Evolutionary conservation across 1,140 invertebrate genomes (phyloP).

Genomic region (Glossosoma conforme): DNA sequence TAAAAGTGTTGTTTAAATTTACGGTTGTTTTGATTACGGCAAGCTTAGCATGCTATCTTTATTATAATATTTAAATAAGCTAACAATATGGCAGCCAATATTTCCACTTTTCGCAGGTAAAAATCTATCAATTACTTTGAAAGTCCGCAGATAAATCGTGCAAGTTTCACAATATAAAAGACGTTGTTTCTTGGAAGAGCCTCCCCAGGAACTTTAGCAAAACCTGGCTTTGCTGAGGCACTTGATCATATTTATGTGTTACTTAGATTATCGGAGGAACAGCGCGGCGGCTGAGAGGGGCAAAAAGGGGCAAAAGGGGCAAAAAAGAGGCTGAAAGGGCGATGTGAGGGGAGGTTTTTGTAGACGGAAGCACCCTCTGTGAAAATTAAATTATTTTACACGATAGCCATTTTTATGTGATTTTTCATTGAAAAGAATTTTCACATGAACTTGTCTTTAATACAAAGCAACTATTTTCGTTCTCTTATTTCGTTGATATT

Average conservation of each 20-base stretch:
- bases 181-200: slow-evolving; percentile 24
- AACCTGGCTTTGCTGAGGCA: slow-evolving; percentile 35
- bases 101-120: slow-evolving; percentile 3
- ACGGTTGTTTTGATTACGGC: too few relatives aligned
- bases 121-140: slow-evolving; percentile 28
- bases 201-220: slow-evolving; percentile 29
- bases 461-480: too few relatives aligned
- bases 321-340: background rate
- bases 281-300: background rate
- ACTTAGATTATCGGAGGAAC: slow-evolving; percentile 39
- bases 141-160: slow-evolving; percentile 31
- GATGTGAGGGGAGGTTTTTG: background rate
- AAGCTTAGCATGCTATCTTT: too few relatives aligned
- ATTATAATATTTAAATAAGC: too few relatives aligned
- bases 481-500: too few relatives aligned
- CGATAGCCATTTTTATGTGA: too few relatives aligned
- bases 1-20: background rate
- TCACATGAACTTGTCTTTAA: too few relatives aligned
- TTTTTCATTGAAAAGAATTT: too few relatives aligned
- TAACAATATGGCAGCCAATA: too few relatives aligned
- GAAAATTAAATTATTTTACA: too few relatives aligned
- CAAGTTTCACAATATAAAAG: slow-evolving; percentile 29
- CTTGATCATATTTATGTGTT: slow-evolving; percentile 51
- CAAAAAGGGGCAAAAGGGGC: background rate
- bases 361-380: background rate